Percentiles rank a stretch among this genome's conserved stretches.
Conservation (phyloP, 2,888 invertebrate species). For the Gortyna flavago region DNA sequence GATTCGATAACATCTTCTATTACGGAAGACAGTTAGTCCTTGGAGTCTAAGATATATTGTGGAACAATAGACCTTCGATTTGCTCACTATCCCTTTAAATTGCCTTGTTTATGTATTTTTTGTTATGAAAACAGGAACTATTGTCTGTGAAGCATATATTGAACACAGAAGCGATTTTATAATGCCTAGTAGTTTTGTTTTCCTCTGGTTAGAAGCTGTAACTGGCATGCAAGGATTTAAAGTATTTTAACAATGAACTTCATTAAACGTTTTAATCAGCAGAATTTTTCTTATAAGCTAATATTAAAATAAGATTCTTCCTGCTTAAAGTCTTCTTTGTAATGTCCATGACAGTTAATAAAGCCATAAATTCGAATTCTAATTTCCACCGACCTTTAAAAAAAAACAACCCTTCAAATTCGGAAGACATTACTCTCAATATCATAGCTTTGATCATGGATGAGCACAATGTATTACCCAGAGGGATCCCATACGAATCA, state of each 20-base stretch:
- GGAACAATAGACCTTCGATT: conserved; percentile 58
- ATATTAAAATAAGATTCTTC: neutral
- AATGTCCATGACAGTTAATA: neutral
- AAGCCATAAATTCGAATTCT: neutral
- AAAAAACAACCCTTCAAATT: conserved; percentile 22
- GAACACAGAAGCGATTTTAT: neutral
- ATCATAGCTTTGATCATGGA: conserved; percentile 45
- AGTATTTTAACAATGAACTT: neutral
- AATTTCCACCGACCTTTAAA: conserved; percentile 22
- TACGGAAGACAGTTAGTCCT: conserved; percentile 51
- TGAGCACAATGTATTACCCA: conserved; percentile 49
- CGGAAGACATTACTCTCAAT: conserved; percentile 51
- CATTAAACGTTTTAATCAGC: neutral
- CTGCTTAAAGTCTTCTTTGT: neutral
- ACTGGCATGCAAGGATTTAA: neutral
- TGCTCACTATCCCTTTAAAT: conserved; percentile 49
- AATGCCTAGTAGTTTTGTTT: neutral
- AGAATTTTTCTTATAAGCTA: neutral
- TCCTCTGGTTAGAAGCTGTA: neutral
- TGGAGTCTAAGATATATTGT: conserved; percentile 62
- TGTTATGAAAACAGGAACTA: conserved; percentile 19
- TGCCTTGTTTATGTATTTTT: conserved; percentile 37
- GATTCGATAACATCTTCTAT: conserved; percentile 53
- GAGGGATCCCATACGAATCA: conserved; percentile 32
- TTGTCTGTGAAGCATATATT: conserved; percentile 5